Conservation (phyloP, 2,797 vertebrate genomes). For the Karalla daura region DNA sequence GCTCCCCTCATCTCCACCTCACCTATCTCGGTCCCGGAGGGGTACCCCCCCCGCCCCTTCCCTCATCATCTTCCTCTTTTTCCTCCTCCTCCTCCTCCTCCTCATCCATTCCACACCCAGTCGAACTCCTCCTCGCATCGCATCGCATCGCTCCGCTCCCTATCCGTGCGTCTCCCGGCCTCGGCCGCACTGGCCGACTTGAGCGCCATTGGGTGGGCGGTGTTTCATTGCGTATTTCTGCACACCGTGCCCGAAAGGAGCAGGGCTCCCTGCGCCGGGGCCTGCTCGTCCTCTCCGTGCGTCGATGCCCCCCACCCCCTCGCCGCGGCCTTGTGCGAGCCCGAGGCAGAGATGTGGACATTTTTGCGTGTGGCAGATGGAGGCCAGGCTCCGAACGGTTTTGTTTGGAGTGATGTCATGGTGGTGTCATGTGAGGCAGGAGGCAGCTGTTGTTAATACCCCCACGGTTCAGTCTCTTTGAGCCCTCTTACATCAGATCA, state of each 20-base stretch:
- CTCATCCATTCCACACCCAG: constrained; percentile 64
- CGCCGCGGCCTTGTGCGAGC: no score
- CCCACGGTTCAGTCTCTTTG: neutral
- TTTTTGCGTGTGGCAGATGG: neutral
- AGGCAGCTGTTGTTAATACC: neutral
- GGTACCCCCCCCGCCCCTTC: constrained; percentile 11
- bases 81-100: neutral
- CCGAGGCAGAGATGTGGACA: no score
- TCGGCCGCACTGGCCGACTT: constrained; percentile 58
- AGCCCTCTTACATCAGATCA: neutral
- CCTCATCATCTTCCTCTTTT: neutral
- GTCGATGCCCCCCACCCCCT: neutral
- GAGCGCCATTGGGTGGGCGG: constrained; percentile 74
- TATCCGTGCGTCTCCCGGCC: constrained; percentile 58
- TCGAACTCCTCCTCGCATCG: constrained; percentile 31
- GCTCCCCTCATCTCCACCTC: constrained; percentile 28
- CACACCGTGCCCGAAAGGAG: constrained; percentile 56
- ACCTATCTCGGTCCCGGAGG: constrained; percentile 47
- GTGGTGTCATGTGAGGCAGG: neutral
- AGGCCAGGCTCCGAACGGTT: neutral
- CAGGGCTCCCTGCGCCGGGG: constrained; percentile 56
- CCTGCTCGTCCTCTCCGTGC: constrained; percentile 23
- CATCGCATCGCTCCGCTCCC: constrained; percentile 32
- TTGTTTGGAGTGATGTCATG: neutral
- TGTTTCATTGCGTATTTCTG: constrained; percentile 76